Percentiles rank a stretch among this genome's conserved stretches.
phyloP scores from a whole-genome alignment of 2,113 vertebrate genomes.

The Oryctolagus cuniculus region DNA sequence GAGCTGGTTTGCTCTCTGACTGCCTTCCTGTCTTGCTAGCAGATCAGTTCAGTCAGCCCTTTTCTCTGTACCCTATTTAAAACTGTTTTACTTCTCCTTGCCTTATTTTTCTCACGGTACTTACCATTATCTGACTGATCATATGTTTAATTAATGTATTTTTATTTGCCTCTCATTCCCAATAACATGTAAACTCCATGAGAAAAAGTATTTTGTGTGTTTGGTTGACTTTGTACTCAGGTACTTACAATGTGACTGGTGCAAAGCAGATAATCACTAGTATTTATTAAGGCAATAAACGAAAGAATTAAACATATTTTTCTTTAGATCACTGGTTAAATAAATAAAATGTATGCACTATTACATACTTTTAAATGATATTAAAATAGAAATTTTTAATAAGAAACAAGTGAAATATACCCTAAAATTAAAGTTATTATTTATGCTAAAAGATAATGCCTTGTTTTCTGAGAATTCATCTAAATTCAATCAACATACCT shows the following conservation, averaged over 20 bases:
- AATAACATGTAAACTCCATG: background rate
- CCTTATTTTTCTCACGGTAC: constrained; percentile 39
- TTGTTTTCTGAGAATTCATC: constrained; percentile 24
- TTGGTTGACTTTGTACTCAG: constrained; percentile 3
- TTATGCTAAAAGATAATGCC: background rate
- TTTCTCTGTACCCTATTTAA: background rate
- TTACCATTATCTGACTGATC: background rate
- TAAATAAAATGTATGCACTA: background rate
- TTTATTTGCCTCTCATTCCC: background rate
- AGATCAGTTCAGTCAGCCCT: background rate
- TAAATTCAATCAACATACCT: constrained; percentile 58
- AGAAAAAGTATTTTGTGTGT: background rate
- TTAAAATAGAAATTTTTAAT: constrained; percentile 39
- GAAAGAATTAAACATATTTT: background rate
- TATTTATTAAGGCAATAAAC: background rate
- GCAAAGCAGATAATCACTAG: constrained; percentile 3
- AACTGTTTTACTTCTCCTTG: background rate
- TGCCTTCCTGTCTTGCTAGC: background rate
- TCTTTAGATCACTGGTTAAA: constrained; percentile 12
- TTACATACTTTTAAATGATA: background rate
- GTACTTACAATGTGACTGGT: background rate
- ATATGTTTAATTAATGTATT: background rate
- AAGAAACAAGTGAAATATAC: constrained; percentile 28
- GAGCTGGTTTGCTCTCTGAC: background rate
- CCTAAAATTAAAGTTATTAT: background rate